Conservation (phyloP, 2,888 invertebrate genomes). For the Balanococcus diminutus region DNA sequence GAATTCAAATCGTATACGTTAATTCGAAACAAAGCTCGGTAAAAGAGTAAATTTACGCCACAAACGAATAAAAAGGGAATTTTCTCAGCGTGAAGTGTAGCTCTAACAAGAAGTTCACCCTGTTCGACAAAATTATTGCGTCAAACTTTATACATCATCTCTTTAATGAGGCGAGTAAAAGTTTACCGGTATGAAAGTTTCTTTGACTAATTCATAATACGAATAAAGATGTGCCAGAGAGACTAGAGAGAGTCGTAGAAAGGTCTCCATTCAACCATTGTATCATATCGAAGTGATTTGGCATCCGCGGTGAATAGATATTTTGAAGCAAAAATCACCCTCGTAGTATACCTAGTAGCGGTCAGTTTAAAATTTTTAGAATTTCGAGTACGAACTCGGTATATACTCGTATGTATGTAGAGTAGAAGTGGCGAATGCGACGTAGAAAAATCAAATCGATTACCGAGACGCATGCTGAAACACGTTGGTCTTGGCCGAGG, state of each 20-base stretch:
- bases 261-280: background rate
- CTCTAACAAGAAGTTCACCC: background rate
- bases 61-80: background rate
- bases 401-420: background rate
- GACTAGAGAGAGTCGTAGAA: no score
- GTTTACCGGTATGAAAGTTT: background rate
- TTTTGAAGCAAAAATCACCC: no score
- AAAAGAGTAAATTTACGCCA: no score
- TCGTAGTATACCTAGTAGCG: no score
- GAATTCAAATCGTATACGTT: no score
- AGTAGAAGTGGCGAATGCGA: background rate
- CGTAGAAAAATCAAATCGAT: background rate
- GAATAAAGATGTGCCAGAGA: background rate
- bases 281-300: background rate
- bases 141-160: background rate
- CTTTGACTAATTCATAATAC: background rate
- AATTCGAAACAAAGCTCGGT: no score
- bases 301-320: background rate
- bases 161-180: background rate
- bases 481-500: background rate
- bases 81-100: background rate
- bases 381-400: background rate
- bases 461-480: background rate
- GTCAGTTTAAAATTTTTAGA: background rate
- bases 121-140: background rate